Percentiles rank a stretch among this genome's conserved stretches.
Conservation (phyloP, 2,888 invertebrate genomes). For the Cheilosia pagana region DNA sequence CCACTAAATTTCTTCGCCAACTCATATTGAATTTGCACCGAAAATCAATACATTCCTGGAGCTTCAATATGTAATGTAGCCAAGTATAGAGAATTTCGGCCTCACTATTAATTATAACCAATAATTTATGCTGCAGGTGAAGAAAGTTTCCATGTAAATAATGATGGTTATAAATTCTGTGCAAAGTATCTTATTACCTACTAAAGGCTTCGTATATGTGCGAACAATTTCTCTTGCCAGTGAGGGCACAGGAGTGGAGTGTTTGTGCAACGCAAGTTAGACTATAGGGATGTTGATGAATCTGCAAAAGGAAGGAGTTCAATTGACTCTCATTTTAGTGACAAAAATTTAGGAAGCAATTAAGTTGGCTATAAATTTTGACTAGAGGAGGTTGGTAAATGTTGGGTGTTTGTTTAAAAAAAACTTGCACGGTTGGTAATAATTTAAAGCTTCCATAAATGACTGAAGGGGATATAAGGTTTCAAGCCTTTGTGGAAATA, state of each 20-base stretch:
- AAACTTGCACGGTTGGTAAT: no score
- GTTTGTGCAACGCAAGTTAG: neutral
- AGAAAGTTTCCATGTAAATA: constrained; percentile 68
- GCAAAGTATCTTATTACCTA: constrained; percentile 58
- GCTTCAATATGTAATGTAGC: neutral
- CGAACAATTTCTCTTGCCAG: neutral
- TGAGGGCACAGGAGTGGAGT: neutral
- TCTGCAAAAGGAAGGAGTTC: constrained; percentile 59
- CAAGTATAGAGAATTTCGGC: no score
- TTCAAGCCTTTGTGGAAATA: no score
- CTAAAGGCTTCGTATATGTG: constrained; percentile 4
- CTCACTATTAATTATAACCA: constrained; percentile 67
- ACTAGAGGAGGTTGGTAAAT: constrained; percentile 29
- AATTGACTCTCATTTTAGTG: constrained; percentile 64
- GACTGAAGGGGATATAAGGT: no score
- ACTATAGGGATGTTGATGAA: constrained; percentile 36
- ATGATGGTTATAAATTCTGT: constrained; percentile 68
- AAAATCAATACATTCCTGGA: neutral
- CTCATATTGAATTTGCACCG: no score
- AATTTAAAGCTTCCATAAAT: no score
- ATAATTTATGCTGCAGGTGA: constrained; percentile 70
- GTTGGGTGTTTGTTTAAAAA: neutral
- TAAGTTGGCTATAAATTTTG: constrained; percentile 67
- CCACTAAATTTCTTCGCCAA: no score
- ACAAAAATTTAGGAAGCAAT: constrained; percentile 70